phyloP scores from a whole-genome alignment of 2,113 vertebrate species.

The Strix uralensis region DNA sequence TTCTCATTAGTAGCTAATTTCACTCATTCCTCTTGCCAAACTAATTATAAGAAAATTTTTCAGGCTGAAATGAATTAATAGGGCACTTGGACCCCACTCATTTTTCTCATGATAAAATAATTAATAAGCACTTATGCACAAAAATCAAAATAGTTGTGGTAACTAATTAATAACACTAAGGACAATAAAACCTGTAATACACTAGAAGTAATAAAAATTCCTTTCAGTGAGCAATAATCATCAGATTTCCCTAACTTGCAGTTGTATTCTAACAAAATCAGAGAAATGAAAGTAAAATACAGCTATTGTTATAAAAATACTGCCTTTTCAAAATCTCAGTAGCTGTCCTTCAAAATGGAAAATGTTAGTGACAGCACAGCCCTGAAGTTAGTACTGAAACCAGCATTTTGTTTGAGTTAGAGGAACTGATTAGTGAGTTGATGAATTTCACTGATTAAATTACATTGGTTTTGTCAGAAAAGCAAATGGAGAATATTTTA shows the following conservation, averaged over 20 bases:
- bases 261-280: background rate
- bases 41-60: conserved; percentile 71
- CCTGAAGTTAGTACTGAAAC: background rate
- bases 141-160: conserved; percentile 63
- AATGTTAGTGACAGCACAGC: background rate
- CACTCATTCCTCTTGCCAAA: conserved; percentile 70
- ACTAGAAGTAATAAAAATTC: background rate
- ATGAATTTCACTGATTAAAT: background rate
- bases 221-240: background rate
- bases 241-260: background rate
- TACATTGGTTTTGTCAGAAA: background rate
- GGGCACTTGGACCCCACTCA: conserved; percentile 64
- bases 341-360: background rate
- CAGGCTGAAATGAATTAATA: conserved; percentile 73
- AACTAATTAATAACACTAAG: conserved; percentile 63
- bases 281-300: background rate
- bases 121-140: conserved; percentile 42
- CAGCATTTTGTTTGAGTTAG: background rate
- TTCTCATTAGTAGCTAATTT: conserved; percentile 79
- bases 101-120: conserved; percentile 69
- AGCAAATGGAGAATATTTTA: background rate
- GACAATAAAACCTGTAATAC: conserved; percentile 57
- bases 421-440: background rate
- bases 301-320: background rate
- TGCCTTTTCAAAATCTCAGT: background rate